These are phyloP conservation scores for Proterorhinus semilunaris DNA, from an alignment of 2,113 vertebrate species.

Conservation along the genomic window DNA sequence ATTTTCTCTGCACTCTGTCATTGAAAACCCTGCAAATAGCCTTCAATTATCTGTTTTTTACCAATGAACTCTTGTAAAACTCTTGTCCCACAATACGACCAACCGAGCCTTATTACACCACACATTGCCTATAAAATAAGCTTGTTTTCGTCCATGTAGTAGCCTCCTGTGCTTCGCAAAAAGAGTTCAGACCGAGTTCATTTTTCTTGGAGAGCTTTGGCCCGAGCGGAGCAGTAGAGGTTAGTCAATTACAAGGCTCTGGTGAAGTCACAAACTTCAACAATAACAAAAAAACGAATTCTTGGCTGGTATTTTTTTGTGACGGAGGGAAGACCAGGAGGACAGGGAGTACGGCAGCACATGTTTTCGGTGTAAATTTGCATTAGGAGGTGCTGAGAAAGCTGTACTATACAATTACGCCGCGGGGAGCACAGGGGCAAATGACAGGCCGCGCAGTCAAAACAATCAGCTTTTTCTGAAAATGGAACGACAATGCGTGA, in stretches of 20 bases:
- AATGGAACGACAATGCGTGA: constrained; percentile 21
- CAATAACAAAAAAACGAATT: constrained; percentile 49
- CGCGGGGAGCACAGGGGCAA: constrained; percentile 33
- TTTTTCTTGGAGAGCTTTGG: constrained; percentile 65
- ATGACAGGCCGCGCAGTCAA: constrained; percentile 43
- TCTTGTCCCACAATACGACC: neutral
- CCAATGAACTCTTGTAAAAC: no score
- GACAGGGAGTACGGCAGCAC: constrained; percentile 30
- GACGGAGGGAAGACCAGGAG: constrained; percentile 9
- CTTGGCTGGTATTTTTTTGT: constrained; percentile 28
- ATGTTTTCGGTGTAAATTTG: constrained; percentile 29
- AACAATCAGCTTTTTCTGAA: constrained; percentile 26
- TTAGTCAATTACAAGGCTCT: constrained; percentile 71
- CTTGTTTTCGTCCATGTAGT: constrained; percentile 49
- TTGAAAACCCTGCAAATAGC: neutral
- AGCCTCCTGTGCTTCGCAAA: constrained; percentile 27
- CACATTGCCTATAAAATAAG: constrained; percentile 14
- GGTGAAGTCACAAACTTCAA: constrained; percentile 61
- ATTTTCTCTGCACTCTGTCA: no score
- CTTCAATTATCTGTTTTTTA: no score
- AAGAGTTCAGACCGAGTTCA: constrained; percentile 69
- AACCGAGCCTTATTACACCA: neutral
- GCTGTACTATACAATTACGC: constrained; percentile 35
- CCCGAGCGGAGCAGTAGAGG: constrained; percentile 56
- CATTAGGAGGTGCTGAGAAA: constrained; percentile 18